These are phyloP conservation scores for Caenorhabditis tropicalis DNA, from an alignment of 1,140 invertebrate species.

Conservation along the genomic window DNA sequence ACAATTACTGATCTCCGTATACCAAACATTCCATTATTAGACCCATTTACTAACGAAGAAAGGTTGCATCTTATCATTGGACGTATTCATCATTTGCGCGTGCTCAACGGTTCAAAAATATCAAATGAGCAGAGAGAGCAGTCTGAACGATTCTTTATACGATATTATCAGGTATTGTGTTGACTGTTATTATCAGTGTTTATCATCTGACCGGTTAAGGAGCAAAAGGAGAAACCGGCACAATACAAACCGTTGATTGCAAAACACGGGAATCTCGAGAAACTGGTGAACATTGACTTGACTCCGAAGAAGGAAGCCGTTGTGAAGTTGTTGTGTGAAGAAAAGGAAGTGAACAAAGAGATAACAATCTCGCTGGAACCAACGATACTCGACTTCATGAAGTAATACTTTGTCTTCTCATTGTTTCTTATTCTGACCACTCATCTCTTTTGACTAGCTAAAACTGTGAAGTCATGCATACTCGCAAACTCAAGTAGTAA, in stretches of 20 bases:
- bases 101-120: constrained; percentile 86
- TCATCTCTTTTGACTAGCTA: too few species aligned
- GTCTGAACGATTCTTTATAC: constrained; percentile 89
- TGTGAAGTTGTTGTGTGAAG: constrained; percentile 55
- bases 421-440: not conserved
- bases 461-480: not conserved
- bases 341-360: constrained; percentile 41
- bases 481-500: not conserved
- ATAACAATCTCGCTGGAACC: constrained; percentile 50
- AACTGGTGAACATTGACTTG: constrained; percentile 55
- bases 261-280: constrained; percentile 57
- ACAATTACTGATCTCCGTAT: constrained; percentile 51
- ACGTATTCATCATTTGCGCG: constrained; percentile 83
- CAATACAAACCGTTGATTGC: constrained; percentile 53
- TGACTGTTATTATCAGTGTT: constrained; percentile 1
- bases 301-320: constrained; percentile 50
- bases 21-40: constrained; percentile 64
- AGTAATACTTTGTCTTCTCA: constrained; percentile 41
- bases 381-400: constrained; percentile 54
- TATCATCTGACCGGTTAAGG: constrained; percentile 34
- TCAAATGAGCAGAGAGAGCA: constrained; percentile 84
- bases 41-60: constrained; percentile 86
- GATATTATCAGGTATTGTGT: constrained; percentile 82
- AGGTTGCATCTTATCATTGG: constrained; percentile 84
- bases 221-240: constrained; percentile 58